Base-by-base conservation (phyloP, 2,888 invertebrate species). In the Eutolmus rufibarbis region DNA sequence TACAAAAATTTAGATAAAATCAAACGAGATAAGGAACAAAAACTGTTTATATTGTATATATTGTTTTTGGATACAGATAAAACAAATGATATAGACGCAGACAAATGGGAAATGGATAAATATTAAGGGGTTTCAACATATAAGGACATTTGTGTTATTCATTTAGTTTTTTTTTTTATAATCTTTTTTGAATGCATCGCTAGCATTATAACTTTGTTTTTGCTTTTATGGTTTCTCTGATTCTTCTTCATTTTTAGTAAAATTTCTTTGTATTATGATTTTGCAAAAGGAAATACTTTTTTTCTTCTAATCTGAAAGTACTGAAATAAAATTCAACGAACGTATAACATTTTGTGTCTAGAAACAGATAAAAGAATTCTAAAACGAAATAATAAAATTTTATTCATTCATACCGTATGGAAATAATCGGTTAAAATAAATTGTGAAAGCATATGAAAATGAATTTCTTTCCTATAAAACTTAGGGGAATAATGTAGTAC, bases 31-130 rank as follows among this genome's bases (percentile, higher is more conserved):
- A 66, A 66, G 34, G 76, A 76, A 76, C 74, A 84, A 74, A 84
- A 57, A 89, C 88, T 88, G 90, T 89, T 90, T 40, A 87, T 88
- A 87, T 88, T 74, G 88, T 89, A 87, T 89, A 88, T 89, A 88
- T 88, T 87, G 81, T 88, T 88, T 46, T 89, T 88, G 90, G 92
- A 91, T 90, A 92, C 92, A 92, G 91, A 91, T 91, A 91, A 94
- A 93, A 95, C 95, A 95, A 95, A 95, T 96, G 95, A 94, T 95
- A 95, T 93, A 95, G 96, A 96, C 96, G 96, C 95, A 96, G 95
- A 96, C 96, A 96, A 95, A 94, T 95, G 95, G 95, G 94, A 95
- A 94, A 94, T 93, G 94, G 94, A 94, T 93, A 94, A 94, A 93
- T 93, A 93, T 93, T 93, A 93, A 93, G 93, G 93, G 94, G 94